Evolutionary conservation across 2,797 vertebrate species (phyloP), one percentile per base, ranked within the genome.

Genomic region (Ptychobarbus kaznakovi): DNA sequence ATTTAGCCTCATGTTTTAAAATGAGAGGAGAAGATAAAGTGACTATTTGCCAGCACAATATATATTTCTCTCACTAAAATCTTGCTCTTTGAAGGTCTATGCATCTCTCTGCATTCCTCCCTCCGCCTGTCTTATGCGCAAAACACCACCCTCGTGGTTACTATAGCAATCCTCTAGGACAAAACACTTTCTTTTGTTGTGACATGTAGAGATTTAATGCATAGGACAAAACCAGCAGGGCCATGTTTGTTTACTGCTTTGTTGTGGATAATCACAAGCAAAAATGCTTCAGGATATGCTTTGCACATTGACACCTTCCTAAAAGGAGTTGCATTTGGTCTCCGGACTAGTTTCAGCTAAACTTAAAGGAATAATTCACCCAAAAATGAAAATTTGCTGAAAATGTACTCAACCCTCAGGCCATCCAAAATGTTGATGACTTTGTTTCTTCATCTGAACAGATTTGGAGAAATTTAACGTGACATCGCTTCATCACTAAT

Each of bases 151-250:
- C 73, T 72, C 66, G 61, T 56, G 78, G 81, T 88, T 81, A 81
- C 81, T 81, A 86, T 86, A 76, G 87, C 82, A 84, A 84, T 83
- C 20, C 81, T 81, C 53, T 25, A 63, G 25, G 44, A 83, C 65
- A 81, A 53, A 85, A 65, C 80, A 69, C 78, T 42, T 63, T 28
- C 73, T 81, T 83, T 86, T 80, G 73, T 86, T 72, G 51, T 79
- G 81, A 68, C 68, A 80, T 80, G 76, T 66, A 66, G 46, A 75
- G 70, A 56, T 84, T 76, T 66, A 68, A 76, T 70, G 76, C 78
- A 80, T 22, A 75, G 51, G 75, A 83, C 61, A 80, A 83, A 83
- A 79, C 46, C 65, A 63, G 77, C 32, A 51, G 72, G 28, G 28
- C 70, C 58, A 51, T 63, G 18, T 70, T 32, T 77, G 80, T 76